phyloP scores from a whole-genome alignment of 2,888 invertebrate genomes.

The Lasius fuliginosus region DNA sequence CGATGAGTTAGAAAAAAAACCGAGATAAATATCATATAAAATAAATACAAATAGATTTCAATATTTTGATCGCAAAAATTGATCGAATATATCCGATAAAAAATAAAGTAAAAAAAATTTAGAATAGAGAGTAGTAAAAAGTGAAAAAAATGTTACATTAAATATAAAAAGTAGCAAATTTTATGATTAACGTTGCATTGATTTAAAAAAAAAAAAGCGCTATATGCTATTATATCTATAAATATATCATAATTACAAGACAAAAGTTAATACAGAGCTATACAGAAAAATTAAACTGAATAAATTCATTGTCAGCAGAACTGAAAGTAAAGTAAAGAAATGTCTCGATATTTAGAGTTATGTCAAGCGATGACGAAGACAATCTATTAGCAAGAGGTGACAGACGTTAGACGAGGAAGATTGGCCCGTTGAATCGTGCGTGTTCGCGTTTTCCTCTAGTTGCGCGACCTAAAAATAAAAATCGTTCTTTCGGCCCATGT shows the following conservation, averaged over 20 bases:
- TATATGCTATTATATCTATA: neutral
- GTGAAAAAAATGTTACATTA: neutral
- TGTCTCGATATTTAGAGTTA: neutral
- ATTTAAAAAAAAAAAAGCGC: neutral
- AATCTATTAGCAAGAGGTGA: neutral
- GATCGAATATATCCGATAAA: neutral
- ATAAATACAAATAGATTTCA: neutral
- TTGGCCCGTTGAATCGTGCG: conserved; percentile 1
- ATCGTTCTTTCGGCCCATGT: conserved; percentile 52
- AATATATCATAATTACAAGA: neutral
- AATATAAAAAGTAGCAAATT: neutral
- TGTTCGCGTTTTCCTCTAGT: conserved; percentile 29
- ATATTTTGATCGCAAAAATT: neutral
- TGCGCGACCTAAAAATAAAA: conserved; percentile 53
- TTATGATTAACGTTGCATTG: neutral
- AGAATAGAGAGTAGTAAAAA: neutral
- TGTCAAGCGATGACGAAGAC: conserved; percentile 4
- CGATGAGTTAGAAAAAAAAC: neutral
- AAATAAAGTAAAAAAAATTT: neutral
- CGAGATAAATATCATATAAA: neutral
- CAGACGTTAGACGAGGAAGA: neutral
- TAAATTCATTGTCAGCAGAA: no score
- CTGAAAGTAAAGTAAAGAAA: neutral
- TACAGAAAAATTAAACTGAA: neutral
- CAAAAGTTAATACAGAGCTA: neutral